These are phyloP conservation scores for Ctena decussata DNA, from an alignment of 2,888 invertebrate species.

Conservation along the genomic window DNA sequence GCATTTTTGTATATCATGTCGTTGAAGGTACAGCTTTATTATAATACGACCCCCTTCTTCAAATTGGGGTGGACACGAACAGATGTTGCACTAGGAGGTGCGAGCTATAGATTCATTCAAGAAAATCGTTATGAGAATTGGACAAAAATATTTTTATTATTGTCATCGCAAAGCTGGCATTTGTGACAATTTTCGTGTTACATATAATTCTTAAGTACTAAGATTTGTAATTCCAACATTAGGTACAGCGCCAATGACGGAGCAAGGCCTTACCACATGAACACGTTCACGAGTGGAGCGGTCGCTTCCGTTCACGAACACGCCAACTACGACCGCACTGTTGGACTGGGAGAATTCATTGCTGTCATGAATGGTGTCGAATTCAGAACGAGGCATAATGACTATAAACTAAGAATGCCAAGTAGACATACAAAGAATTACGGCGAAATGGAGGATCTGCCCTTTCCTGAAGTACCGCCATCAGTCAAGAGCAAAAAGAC, in stretches of 20 bases:
- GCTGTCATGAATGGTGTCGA: conserved; percentile 81
- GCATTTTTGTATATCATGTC: no score
- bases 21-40: no score
- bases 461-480: conserved; percentile 79
- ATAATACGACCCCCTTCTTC: no score
- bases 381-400: conserved; percentile 83
- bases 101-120: no score
- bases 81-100: no score
- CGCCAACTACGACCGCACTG: conserved; percentile 75
- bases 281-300: conserved; percentile 54
- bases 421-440: conserved; percentile 56
- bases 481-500: conserved; percentile 69
- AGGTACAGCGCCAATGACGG: conserved; percentile 42
- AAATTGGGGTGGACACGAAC: no score
- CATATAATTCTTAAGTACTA: no score
- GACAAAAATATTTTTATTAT: no score
- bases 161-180: no score
- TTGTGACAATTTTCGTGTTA: no score
- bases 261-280: conserved; percentile 64
- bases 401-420: conserved; percentile 79
- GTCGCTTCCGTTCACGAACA: conserved; percentile 79
- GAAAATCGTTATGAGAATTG: no score
- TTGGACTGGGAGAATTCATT: conserved; percentile 78
- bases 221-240: no score
- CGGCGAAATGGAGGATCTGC: conserved; percentile 73